Evolutionary conservation across 2,113 vertebrate genomes (phyloP).

Genomic region (Rhadina sibilatrix): DNA sequence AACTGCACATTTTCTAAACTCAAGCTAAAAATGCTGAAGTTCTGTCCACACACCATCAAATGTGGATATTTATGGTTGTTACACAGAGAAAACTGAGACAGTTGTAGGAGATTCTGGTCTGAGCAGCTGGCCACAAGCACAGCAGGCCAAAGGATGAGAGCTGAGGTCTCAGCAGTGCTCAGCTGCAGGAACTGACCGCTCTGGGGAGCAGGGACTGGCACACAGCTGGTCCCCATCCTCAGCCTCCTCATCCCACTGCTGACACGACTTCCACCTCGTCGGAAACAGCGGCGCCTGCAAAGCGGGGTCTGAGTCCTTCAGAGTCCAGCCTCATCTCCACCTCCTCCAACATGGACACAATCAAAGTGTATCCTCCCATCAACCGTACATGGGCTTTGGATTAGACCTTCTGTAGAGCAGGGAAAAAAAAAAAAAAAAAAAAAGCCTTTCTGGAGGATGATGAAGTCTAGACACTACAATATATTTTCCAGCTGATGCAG

Average conservation of each 20-base stretch:
- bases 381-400: not conserved
- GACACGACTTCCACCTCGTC: not conserved
- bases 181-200: not conserved
- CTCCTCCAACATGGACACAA: not conserved
- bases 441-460: not conserved
- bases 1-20: not conserved
- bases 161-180: not conserved
- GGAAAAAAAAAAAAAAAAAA: not conserved
- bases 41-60: not conserved
- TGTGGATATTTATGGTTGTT: not conserved
- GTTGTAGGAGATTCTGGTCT: not conserved
- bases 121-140: not conserved
- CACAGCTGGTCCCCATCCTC: not conserved
- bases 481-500: constrained; percentile 59
- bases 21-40: not conserved
- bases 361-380: not conserved
- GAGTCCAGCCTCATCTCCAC: not conserved
- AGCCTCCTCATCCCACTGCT: not conserved
- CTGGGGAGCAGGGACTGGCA: not conserved
- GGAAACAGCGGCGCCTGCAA: accelerated
- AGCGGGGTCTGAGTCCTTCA: not conserved
- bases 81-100: not conserved
- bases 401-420: not conserved
- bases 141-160: not conserved
- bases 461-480: constrained; percentile 55